Percentiles rank a stretch among this genome's conserved stretches.
Conservation (phyloP, 2,888 invertebrate species). For the Nasonovia ribisnigri region DNA sequence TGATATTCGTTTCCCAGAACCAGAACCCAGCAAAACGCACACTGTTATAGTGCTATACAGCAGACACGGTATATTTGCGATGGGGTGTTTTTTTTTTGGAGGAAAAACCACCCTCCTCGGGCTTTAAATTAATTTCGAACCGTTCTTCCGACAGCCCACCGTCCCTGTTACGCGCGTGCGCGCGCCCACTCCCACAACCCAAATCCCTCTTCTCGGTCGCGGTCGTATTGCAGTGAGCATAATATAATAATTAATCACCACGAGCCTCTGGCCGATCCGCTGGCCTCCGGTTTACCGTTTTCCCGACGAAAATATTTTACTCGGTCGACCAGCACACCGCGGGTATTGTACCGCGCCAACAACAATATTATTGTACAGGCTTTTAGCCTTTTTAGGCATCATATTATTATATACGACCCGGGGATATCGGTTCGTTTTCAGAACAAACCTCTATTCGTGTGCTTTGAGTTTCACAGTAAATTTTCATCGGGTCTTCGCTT, state of each 20-base stretch:
- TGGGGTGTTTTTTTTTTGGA: background rate
- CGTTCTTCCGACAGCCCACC: constrained; percentile 24
- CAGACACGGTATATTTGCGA: background rate
- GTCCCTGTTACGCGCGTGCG: background rate
- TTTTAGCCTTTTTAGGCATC: background rate
- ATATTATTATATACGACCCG: background rate
- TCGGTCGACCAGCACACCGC: background rate
- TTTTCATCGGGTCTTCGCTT: background rate
- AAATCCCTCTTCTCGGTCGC: background rate
- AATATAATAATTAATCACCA: constrained; percentile 26
- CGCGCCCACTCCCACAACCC: background rate
- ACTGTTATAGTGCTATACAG: background rate
- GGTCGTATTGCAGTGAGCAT: background rate
- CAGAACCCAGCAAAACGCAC: background rate
- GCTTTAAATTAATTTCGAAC: constrained; percentile 37
- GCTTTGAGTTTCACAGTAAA: background rate
- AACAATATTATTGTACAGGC: background rate
- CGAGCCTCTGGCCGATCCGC: background rate
- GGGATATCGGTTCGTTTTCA: background rate
- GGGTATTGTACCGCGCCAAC: too few relatives aligned
- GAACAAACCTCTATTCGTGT: background rate
- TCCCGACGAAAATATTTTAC: background rate
- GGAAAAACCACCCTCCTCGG: background rate
- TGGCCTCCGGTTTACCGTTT: background rate
- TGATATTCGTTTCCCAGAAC: background rate